Evolutionary conservation across 37 sponge, comb jelly and placozoan genomes (phyloP), one percentile per base, ranked within the genome.

Genomic region (Cliona cf. orientalis): DNA sequence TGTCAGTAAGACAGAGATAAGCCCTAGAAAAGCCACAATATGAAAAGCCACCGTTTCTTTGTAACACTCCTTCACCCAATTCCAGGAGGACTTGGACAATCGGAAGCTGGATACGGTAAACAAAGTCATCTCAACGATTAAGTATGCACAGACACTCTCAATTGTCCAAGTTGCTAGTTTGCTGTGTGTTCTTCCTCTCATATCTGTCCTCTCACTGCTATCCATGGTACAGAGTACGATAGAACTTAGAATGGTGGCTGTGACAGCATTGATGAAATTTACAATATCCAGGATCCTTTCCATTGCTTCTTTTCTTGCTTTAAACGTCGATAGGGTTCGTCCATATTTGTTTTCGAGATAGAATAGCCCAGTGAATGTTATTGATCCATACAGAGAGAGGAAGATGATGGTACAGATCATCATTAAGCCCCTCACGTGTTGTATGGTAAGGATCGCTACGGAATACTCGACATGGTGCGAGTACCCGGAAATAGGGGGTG

Each of bases 81-180:
- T 39, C 69, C 69, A 66, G 46, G 7, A 12, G 3, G 41, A 21
- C 3, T 19, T 42, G 3, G 44, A 42, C 3, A 78, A 67, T 46
- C 80, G 58, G 26, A 5, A 45, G 40, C 70, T 43, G 49, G 34
- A 45, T 9, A 19, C 5, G 36, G 11, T 46, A 32, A 66, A 2
- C 17, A 80, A 22, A 12, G 21, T 40, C 17, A 67, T 5, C 40
- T 80, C 80, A 22, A 80, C 69, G 4, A 67, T 37, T 23, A 80
- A 68, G 69, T 80, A 80, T 4, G 60, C 80, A 67, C 80, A 80
- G n/a, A 80, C 80, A 42, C 69, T 67, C 35, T 65, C 80, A 17
- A 80, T 64, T 2, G 46, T 67, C 55, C 80, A 80, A 21, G 25
- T 17, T 5, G 62, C 63, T n/a, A 42, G 19, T 37, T 3, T 26